Percentiles rank a stretch among this genome's conserved stretches.
Conservation (phyloP, 2,888 invertebrate genomes). For the Pheosia gnoma region DNA sequence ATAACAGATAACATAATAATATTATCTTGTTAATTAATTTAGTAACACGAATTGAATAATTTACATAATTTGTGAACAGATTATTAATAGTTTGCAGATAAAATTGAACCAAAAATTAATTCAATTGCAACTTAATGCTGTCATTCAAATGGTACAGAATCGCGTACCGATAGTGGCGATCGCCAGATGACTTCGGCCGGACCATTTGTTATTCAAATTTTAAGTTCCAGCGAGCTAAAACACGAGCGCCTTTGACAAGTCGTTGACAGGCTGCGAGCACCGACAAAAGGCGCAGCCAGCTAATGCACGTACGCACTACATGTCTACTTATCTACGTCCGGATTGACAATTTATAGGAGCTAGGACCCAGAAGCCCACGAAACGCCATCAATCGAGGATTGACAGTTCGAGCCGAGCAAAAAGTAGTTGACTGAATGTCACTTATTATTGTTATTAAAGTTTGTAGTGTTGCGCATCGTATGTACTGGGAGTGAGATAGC, state of each 20-base stretch:
- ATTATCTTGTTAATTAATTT: constrained; percentile 39
- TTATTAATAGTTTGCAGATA: constrained; percentile 31
- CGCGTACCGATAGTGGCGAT: constrained; percentile 29
- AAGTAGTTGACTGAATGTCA: constrained; percentile 25
- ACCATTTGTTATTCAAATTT: constrained; percentile 60
- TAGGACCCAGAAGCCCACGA: constrained; percentile 15
- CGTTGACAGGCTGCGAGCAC: constrained; percentile 45
- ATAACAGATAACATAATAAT: constrained; percentile 21
- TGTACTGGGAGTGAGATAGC: constrained; percentile 61
- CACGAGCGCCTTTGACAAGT: constrained; percentile 50
- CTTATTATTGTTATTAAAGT: constrained; percentile 31
- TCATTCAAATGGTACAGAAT: constrained; percentile 35
- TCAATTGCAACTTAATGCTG: constrained; percentile 43
- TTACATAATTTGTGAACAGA: constrained; percentile 34
- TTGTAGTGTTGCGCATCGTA: constrained; percentile 40
- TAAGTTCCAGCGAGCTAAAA: constrained; percentile 43
- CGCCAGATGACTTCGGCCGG: constrained; percentile 40
- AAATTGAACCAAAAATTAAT: constrained; percentile 25
- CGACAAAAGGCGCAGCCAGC: constrained; percentile 42
- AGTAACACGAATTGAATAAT: constrained; percentile 31
- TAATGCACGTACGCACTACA: constrained; percentile 16
- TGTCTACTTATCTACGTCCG: constrained; percentile 16
- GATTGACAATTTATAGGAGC: constrained; percentile 24
- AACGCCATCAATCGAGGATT: constrained; percentile 28
- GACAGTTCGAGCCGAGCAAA: constrained; percentile 27